phyloP scores from a whole-genome alignment of 2,113 vertebrate species.

The Lepidiolamprologus cunningtoni region DNA sequence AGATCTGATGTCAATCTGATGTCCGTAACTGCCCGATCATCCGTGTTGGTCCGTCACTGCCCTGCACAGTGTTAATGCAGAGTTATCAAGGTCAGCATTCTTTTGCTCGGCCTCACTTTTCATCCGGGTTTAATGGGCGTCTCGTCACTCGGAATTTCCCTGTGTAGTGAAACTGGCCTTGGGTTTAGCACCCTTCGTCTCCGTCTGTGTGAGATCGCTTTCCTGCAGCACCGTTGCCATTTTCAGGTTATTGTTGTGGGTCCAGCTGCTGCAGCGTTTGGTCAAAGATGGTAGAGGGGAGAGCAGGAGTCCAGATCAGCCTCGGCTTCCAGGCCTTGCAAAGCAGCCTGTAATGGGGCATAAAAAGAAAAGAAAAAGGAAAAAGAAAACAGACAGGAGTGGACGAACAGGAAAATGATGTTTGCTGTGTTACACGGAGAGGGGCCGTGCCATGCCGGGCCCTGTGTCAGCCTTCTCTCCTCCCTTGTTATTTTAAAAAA shows the following conservation, averaged over 20 bases:
- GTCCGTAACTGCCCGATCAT: too few relatives aligned
- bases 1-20: not conserved
- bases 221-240: not conserved
- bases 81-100: not conserved
- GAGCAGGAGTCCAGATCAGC: not conserved
- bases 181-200: not conserved
- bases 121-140: fast-evolving
- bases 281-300: not conserved
- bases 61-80: not conserved
- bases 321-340: fast-evolving
- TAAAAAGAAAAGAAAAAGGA: not conserved
- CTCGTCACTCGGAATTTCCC: fast-evolving
- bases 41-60: not conserved
- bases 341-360: not conserved
- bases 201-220: fast-evolving
- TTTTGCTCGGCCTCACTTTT: fast-evolving
- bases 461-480: not conserved
- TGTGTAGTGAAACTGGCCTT: fast-evolving
- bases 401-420: not conserved
- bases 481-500: not conserved
- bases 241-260: not conserved
- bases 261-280: not conserved
- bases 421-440: not conserved
- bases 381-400: not conserved
- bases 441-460: too few relatives aligned